Evolutionary conservation across 2,888 invertebrate genomes (phyloP), one percentile per base, ranked within the genome.

Genomic region (Epistrophe grossulariae): DNA sequence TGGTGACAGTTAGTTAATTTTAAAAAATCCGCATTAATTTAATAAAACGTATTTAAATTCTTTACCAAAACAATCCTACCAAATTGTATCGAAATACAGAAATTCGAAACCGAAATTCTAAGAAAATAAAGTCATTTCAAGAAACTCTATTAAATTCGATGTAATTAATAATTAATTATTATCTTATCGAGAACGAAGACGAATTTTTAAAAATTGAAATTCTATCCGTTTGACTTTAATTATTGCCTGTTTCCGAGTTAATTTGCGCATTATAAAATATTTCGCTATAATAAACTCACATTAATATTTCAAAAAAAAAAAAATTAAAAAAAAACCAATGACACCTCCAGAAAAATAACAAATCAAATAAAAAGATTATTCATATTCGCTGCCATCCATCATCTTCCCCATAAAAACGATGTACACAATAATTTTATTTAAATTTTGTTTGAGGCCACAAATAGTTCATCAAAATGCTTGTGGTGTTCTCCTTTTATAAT

Each of bases 391-490:
- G 24, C 62, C 43, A 71, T 45, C 83, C 38, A 52, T 50, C 73
- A 70, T 55, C 62, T 43, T 50, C 68, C 50, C 60, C 35, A 60
- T 60, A 73, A 84, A 79, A 84, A 84, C 48, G 31, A 84, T 84
- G 70, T 84, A 79, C 71, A 74, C 40, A 70, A 50, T 50, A 68
- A 68, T 68, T 68, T 50, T 68, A 68, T 68, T 50, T 50, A 35
- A 68, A 50, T 68, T 43, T 55, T 71, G 50, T 45, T 71, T 52
- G 64, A 43, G 59, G 59, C 76, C 71, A 19, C 74, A 60, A 71
- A 84, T 80, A 84, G 80, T 80, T 80, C 80, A 84, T 80, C 71
- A 76, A 79, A 79, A 79, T 55, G 38, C 28, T 70, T 24, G 28
- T 8, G 57, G 59, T 72, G 72, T 72, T 72, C 59, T 72, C 59